Evolutionary conservation across 2,113 vertebrate genomes (phyloP).

Genomic region (Hyaena hyaena): DNA sequence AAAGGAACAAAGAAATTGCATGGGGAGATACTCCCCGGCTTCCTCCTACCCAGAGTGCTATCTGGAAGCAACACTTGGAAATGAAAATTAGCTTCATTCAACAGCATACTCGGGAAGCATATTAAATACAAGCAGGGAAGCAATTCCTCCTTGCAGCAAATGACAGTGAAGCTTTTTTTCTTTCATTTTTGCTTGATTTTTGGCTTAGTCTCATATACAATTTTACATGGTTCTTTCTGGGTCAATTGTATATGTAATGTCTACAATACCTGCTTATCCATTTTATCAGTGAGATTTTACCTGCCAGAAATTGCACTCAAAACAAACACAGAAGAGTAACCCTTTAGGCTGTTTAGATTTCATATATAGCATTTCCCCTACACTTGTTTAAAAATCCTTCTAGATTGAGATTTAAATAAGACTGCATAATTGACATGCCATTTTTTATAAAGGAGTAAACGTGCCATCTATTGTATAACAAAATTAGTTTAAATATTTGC

Average conservation of each 20-base stretch:
- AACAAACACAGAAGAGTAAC: background rate
- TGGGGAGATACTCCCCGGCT: background rate
- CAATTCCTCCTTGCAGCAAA: background rate
- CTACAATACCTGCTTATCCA: background rate
- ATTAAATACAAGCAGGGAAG: background rate
- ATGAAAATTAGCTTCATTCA: slow-evolving; percentile 49
- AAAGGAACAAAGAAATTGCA: background rate
- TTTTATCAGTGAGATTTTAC: background rate
- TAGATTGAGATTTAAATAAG: background rate
- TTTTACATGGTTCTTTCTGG: background rate
- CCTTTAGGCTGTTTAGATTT: background rate
- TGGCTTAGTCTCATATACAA: background rate
- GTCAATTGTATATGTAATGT: background rate
- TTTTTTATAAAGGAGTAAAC: background rate
- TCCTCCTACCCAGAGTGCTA: background rate
- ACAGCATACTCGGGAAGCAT: background rate
- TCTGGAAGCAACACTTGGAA: background rate
- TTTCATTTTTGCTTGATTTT: slow-evolving; percentile 14
- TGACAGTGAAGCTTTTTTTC: background rate
- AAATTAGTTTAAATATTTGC: slow-evolving; percentile 31
- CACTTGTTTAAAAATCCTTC: background rate
- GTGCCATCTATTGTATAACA: background rate
- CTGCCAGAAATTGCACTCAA: background rate
- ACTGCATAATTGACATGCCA: background rate
- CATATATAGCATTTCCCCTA: background rate